Evolutionary conservation across 2,888 invertebrate species (phyloP).

Genomic region (Cataglyphis livida): DNA sequence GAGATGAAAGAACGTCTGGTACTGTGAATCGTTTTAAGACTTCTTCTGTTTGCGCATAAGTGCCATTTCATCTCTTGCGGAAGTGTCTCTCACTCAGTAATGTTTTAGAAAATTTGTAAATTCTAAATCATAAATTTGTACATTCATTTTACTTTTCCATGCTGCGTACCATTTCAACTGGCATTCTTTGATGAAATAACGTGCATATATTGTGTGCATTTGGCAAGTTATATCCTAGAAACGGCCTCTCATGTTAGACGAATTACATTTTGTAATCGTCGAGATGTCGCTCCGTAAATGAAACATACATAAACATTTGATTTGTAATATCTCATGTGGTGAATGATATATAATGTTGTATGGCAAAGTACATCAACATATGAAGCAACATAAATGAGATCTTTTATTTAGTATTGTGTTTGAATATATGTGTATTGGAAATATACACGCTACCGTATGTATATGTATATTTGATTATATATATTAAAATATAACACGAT

Average conservation of each 20-base stretch:
- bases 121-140: conserved; percentile 61
- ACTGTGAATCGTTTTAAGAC: conserved; percentile 63
- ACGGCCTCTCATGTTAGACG: conserved; percentile 70
- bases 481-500: conserved; percentile 38
- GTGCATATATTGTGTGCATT: conserved; percentile 63
- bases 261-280: conserved; percentile 62
- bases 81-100: conserved; percentile 66
- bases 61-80: conserved; percentile 71
- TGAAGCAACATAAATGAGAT: conserved; percentile 68
- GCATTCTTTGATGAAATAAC: conserved; percentile 39
- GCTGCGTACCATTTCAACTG: conserved; percentile 51
- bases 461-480: conserved; percentile 59
- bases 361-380: conserved; percentile 69
- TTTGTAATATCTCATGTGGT: conserved; percentile 63
- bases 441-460: background rate
- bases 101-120: conserved; percentile 66
- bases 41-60: conserved; percentile 70
- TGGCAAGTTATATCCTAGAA: conserved; percentile 70
- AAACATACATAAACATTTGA: conserved; percentile 63
- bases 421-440: conserved; percentile 12
- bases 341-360: conserved; percentile 66
- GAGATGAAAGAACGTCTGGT: conserved; percentile 65
- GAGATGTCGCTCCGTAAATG: conserved; percentile 59
- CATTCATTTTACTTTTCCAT: conserved; percentile 60
- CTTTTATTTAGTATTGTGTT: conserved; percentile 56